Conservation (phyloP, 2,888 invertebrate genomes). For the Leucophenga maculata region DNA sequence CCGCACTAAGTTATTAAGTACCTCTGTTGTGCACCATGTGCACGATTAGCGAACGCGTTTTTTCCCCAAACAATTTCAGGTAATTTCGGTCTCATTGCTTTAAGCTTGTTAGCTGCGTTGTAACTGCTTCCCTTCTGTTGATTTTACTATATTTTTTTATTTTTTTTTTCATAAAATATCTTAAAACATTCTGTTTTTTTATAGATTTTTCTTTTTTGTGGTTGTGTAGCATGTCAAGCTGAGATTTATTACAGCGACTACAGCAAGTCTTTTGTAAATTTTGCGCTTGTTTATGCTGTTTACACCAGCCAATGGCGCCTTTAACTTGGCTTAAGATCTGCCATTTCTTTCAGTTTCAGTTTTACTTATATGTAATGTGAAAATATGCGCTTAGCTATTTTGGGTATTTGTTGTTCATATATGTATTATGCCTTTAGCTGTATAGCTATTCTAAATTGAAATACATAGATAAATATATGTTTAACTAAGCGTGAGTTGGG, state of each 20-base stretch:
- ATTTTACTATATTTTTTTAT: background rate
- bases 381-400: background rate
- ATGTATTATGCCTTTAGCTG: background rate
- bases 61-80: background rate
- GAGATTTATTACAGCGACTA: conserved; percentile 52
- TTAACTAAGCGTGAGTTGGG: too few relatives aligned
- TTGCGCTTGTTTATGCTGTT: conserved; percentile 8
- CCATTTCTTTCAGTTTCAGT: background rate
- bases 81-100: background rate
- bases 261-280: conserved; percentile 12
- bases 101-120: background rate
- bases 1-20: background rate
- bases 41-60: background rate
- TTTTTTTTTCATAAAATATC: background rate
- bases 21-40: conserved; percentile 11
- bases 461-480: too few relatives aligned
- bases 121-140: background rate
- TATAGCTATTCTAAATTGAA: too few relatives aligned
- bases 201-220: background rate
- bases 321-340: too few relatives aligned
- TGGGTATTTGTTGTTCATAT: background rate
- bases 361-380: background rate
- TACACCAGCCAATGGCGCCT: too few relatives aligned
- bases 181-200: background rate
- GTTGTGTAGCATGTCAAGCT: conserved; percentile 44